A percentile compares a stretch with the other conserved stretches of the same genome.
Conservation (phyloP, 2,113 vertebrate genomes). For the Cervus canadensis region DNA sequence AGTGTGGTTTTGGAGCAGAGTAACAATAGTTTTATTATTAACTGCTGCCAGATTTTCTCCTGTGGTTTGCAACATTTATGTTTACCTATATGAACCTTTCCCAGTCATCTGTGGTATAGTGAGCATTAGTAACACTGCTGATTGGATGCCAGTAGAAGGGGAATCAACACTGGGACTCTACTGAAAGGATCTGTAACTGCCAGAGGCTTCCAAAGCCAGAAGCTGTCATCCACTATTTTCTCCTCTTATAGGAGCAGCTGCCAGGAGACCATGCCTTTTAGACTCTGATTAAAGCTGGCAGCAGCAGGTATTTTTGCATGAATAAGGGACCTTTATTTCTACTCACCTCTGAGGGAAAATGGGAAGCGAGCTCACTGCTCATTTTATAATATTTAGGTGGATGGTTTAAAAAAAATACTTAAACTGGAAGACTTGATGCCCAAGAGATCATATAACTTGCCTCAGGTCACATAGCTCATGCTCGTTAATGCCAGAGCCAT, state of each 20-base stretch:
- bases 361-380: neutral
- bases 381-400: slow-evolving; percentile 7
- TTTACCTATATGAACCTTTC: neutral
- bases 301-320: neutral
- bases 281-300: slow-evolving; percentile 7
- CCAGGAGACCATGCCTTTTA: neutral
- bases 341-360: neutral
- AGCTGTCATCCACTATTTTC: neutral
- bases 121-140: neutral
- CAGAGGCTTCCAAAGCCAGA: neutral
- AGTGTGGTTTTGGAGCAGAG: neutral
- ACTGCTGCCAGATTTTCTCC: neutral
- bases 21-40: neutral
- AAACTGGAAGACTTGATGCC: neutral
- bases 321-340: neutral
- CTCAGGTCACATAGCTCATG: neutral
- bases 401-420: neutral
- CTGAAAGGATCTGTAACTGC: neutral
- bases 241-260: neutral
- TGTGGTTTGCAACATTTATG: neutral
- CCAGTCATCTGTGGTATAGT: neutral
- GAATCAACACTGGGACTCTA: neutral
- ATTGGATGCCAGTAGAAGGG: neutral
- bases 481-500: neutral
- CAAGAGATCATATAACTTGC: neutral